Evolutionary conservation across 2,113 vertebrate genomes (phyloP).

Genomic region (Ginglymostoma cirratum): DNA sequence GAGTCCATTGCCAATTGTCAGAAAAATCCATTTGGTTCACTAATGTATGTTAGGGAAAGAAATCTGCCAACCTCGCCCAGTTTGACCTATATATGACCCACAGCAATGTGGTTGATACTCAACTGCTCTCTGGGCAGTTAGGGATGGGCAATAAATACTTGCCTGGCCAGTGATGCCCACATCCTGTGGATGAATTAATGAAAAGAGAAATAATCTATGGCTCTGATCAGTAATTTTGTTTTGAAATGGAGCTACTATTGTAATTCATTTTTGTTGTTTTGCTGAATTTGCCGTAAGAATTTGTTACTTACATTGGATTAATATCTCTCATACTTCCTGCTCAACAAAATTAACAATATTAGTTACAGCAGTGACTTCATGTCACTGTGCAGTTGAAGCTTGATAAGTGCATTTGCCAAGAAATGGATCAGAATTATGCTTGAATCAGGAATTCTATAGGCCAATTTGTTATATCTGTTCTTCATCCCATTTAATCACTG

Average conservation of each 20-base stretch:
- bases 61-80: too few relatives aligned
- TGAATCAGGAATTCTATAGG: constrained; percentile 5
- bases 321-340: not conserved
- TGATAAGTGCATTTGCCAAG: constrained; percentile 13
- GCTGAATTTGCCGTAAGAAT: not conserved
- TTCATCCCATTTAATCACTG: not conserved
- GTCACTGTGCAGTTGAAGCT: not conserved
- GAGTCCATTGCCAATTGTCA: too few relatives aligned
- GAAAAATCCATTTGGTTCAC: too few relatives aligned
- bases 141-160: too few relatives aligned
- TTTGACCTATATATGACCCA: too few relatives aligned
- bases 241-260: not conserved
- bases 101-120: too few relatives aligned
- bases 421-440: constrained; percentile 31
- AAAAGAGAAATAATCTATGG: not conserved
- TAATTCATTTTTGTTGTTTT: not conserved
- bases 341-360: constrained; percentile 23
- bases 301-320: not conserved
- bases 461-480: constrained; percentile 5
- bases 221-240: not conserved
- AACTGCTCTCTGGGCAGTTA: too few relatives aligned
- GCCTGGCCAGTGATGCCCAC: too few relatives aligned
- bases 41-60: too few relatives aligned
- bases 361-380: not conserved
- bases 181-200: too few relatives aligned